Conservation (phyloP, 35 echinoderm and acorn worm genomes). For the Anneissia japonica region DNA sequence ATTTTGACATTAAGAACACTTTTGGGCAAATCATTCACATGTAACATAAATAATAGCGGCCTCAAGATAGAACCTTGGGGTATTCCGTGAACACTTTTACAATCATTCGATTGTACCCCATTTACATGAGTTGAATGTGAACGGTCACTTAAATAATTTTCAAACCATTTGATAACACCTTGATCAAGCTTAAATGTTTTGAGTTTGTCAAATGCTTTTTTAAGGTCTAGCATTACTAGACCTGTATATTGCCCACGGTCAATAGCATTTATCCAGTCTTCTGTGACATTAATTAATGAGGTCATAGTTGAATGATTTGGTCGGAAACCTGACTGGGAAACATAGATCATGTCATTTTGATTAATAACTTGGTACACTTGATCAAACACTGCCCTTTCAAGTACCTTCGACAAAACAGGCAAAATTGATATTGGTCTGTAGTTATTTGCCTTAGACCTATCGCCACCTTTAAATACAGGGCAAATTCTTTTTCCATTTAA, state of each 20-base stretch:
- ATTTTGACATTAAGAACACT: not conserved
- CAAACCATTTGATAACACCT: not conserved
- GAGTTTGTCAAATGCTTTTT: not conserved
- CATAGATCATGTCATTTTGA: not conserved
- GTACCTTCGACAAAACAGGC: not conserved
- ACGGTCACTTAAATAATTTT: not conserved
- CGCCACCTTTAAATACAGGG: not conserved
- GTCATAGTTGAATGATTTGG: not conserved
- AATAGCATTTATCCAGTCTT: not conserved
- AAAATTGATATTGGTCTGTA: constrained; percentile 3
- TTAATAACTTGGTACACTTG: not conserved
- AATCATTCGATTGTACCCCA: not conserved
- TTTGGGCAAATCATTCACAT: not conserved
- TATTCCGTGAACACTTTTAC: not conserved
- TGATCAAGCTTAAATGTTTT: not conserved
- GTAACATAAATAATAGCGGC: not conserved
- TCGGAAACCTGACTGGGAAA: not conserved
- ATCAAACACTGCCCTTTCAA: not conserved
- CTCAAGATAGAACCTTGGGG: not conserved
- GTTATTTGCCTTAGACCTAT: not conserved
- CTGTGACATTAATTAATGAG: not conserved
- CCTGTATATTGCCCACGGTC: not conserved
- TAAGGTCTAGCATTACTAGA: not conserved
- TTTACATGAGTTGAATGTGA: not conserved
- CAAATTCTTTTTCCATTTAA: too few species aligned